Evolutionary conservation across 2,888 invertebrate species (phyloP), one percentile per base, ranked within the genome.

Genomic region (Tachystola acroxantha): DNA sequence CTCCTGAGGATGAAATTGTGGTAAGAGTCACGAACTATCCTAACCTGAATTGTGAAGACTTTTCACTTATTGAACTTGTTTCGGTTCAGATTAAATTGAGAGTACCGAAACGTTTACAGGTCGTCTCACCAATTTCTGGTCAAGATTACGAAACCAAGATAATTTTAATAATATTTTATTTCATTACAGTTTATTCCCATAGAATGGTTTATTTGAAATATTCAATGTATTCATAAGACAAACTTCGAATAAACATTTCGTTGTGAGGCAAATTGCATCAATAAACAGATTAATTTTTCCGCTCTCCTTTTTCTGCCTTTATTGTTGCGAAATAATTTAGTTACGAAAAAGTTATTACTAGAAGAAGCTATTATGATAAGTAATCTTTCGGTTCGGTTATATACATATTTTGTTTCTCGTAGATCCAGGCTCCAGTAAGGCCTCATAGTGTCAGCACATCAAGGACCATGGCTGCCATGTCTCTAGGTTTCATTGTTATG

Each of bases 381-480:
- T 16, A 16, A 16, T 16, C 16, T 16, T 4, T 16, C 6, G 16
- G 16, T 16, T 16, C 3, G 3, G 3, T 16, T 6, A 16, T 16
- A 16, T 4, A 16, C 16, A 16, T 16, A 11, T 27, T 27, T 11
- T 1, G 11, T 27, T 11, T 27, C n/a, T n/a, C n/a, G 2, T 11
- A 80, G 69, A 75, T 84, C 28, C 85, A 74, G 52, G 67, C 73
- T 2, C 81, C 81, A 25, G 92, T 92, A 5, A 57, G 94, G 55
- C 91, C 93, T 37, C 90, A 94, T 57, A 93, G 93, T 62, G 93
- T 94, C 32, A 91, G 92, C 50, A 94, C 95, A 10, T 95, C 95
- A 26, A 88, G 95, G 56, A 95, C 96, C 45, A 95, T 96, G 95
- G 96, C 96, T 0, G 95, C 96, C 34, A 96, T 96, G 91, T 96